Percentiles rank a stretch among this genome's conserved stretches.
These are phyloP conservation scores for Castor canadensis DNA, from an alignment of 2,113 vertebrate species.

Conservation along the genomic window DNA sequence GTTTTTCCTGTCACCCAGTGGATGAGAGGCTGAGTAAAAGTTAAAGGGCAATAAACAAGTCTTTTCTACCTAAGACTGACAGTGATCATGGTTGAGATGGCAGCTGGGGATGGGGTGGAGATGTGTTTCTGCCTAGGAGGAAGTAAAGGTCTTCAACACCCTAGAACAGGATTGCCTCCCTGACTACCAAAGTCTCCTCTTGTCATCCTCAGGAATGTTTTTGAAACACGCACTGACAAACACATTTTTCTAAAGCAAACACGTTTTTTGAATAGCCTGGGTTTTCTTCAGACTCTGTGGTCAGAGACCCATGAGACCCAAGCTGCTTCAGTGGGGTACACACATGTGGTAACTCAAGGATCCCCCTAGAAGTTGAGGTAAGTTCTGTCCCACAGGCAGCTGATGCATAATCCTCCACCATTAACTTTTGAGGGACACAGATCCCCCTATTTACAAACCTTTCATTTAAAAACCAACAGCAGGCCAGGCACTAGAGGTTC, in stretches of 20 bases:
- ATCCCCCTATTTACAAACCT: background rate
- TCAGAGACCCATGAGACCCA: background rate
- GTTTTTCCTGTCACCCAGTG: background rate
- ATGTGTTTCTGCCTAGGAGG: accelerated
- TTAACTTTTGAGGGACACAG: background rate
- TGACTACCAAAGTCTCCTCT: background rate
- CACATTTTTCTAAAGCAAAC: background rate
- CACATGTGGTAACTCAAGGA: background rate
- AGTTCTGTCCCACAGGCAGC: background rate
- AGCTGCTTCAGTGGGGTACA: background rate
- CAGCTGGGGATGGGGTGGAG: background rate
- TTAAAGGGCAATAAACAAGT: background rate
- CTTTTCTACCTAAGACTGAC: background rate
- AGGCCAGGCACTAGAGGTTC: accelerated
- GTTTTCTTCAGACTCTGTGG: background rate
- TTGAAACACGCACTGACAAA: background rate
- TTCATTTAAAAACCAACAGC: background rate
- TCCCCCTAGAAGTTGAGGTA: background rate
- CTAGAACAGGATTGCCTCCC: background rate
- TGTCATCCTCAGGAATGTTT: background rate
- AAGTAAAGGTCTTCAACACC: no score
- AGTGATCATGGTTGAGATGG: no score
- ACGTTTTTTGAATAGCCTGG: conserved; percentile 5
- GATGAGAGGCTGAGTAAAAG: background rate
- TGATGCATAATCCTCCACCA: background rate